Base-by-base conservation (phyloP, 2,797 vertebrate species). In the Benthosema pterotum region DNA sequence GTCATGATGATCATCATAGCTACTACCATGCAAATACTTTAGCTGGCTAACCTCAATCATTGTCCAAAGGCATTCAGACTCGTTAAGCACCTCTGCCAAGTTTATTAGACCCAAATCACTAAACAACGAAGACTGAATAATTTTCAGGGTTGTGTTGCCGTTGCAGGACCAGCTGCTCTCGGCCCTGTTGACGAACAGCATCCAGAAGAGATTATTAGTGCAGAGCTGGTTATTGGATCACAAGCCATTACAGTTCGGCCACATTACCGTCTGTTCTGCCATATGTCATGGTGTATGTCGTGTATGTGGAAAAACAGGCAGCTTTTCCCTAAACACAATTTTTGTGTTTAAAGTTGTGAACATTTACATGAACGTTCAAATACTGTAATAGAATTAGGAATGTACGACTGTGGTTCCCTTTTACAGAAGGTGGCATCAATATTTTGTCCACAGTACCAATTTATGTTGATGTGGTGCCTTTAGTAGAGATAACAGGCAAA, bases 81-180 rank as follows among this genome's bases (percentile, higher is more conserved):
- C 17, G 65, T 74, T 81, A 81, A 81, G 45, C 71, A 77, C 63
- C 59, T 80, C 68, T 67, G 67, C 67, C 60, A 75, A 77, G 72
- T 73, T 85, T 84, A 89, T 87, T 83, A 80, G 78, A 77, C 77
- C 79, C 68, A 79, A 74, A 88, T 83, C 71, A 89, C 89, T 82
- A 65, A 72, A 78, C 76, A 83, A 85, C 84, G 83, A 87, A 84
- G 83, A 64, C 58, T 16, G 14, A 82, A 87, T 85, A 59, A 85
- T 77, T 79, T 65, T 63, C 15, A 59, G 64, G 56, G 67, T 82
- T 74, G 61, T 85, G 76, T 52, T 78, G 69, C 11, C 65, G 52
- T 73, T 72, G 48, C 77, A 77, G 48, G 78, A 77, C 77, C 66
- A 72, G 43, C 78, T 79, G 64, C 65, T 61, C 84, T 79, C 49